These are phyloP conservation scores for Hypsopygia costalis DNA, from an alignment of 2,888 invertebrate genomes.

Conservation along the genomic window DNA sequence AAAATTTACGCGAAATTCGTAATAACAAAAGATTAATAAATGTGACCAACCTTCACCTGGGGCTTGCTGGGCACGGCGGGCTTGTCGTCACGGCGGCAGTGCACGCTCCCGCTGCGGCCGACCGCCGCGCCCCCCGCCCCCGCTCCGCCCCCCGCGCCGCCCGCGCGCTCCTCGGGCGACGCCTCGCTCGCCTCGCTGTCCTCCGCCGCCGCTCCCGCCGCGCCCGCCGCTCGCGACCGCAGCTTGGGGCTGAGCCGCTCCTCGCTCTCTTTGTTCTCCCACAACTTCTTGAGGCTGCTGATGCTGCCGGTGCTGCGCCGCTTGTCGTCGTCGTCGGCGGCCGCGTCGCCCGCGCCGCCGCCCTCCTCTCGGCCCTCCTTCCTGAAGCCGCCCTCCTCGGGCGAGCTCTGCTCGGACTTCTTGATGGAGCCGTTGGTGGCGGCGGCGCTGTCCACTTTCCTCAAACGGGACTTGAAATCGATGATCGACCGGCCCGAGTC, in stretches of 20 bases:
- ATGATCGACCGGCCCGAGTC: conserved; percentile 83
- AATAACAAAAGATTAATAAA: no score
- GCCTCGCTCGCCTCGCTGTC: conserved; percentile 13
- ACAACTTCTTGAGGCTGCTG: conserved; percentile 93
- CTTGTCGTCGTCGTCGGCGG: conserved; percentile 89
- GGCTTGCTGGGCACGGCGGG: conserved; percentile 83
- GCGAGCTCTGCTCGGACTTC: conserved; percentile 47
- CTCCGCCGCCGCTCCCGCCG: conserved; percentile 45
- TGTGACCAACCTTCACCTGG: neutral
- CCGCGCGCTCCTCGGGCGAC: conserved; percentile 36
- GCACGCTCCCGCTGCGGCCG: conserved; percentile 32
- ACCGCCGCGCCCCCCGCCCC: conserved; percentile 11
- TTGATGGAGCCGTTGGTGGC: conserved; percentile 50
- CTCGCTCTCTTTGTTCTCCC: conserved; percentile 90
- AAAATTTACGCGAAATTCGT: no score
- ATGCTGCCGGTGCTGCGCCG: conserved; percentile 95
- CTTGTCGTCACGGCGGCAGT: conserved; percentile 49
- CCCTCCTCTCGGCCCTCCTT: conserved; percentile 66
- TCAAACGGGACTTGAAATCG: conserved; percentile 90
- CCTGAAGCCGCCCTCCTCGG: conserved; percentile 36
- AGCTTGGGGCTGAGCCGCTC: conserved; percentile 85
- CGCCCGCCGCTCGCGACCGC: conserved; percentile 47
- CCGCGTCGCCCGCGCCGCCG: conserved; percentile 55
- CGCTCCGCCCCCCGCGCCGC: conserved; percentile 8
- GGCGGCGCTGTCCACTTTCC: conserved; percentile 85